A percentile compares a stretch with the other conserved stretches of the same genome.
These are phyloP conservation scores for Luscinia megarhynchos DNA, from an alignment of 2,797 vertebrate species.

Conservation along the genomic window DNA sequence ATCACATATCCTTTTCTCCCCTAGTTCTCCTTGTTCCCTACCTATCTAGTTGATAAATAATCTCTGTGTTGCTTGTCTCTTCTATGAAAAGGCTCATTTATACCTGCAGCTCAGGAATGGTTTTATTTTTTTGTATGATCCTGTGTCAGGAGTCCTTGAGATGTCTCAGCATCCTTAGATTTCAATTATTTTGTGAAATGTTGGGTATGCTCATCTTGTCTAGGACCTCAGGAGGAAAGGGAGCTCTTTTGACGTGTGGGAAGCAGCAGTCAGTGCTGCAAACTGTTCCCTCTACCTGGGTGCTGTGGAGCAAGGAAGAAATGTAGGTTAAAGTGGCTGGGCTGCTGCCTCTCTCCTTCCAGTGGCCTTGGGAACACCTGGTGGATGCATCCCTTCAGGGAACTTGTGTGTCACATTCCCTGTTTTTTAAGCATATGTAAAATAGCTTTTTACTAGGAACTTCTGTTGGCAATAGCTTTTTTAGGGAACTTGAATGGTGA, in stretches of 20 bases:
- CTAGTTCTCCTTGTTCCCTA: neutral
- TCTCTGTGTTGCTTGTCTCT: neutral
- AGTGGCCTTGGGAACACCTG: neutral
- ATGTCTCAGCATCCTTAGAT: neutral
- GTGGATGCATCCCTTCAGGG: neutral
- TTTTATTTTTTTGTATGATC: neutral
- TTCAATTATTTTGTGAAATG: neutral
- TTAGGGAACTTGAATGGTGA: neutral
- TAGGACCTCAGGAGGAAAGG: neutral
- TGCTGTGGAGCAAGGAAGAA: neutral
- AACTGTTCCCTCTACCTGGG: neutral
- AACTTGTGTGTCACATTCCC: neutral
- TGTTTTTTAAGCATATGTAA: neutral
- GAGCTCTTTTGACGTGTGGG: fast-evolving
- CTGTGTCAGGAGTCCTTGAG: neutral
- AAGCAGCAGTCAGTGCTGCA: neutral
- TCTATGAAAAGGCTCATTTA: neutral
- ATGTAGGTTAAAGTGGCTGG: neutral
- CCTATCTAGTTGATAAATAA: neutral
- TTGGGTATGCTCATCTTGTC: neutral
- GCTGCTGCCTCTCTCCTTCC: neutral
- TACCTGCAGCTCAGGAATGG: neutral
- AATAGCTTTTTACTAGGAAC: neutral
- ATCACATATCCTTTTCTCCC: neutral
- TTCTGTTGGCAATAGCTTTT: neutral